Conservation (phyloP, 2,113 vertebrate species). For the Bombycilla garrulus region DNA sequence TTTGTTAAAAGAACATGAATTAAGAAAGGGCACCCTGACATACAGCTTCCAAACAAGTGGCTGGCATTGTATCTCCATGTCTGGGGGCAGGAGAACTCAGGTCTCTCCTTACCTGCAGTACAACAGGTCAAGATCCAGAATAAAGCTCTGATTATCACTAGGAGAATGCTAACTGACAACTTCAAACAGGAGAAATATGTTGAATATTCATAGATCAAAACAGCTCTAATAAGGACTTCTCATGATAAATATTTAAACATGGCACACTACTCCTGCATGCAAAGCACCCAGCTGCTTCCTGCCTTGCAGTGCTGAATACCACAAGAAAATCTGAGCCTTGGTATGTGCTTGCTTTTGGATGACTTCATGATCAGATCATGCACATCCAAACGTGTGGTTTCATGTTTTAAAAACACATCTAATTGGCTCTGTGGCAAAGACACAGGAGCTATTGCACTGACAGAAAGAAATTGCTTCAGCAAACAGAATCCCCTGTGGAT, state of each 20-base stretch:
- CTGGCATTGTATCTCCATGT: not conserved
- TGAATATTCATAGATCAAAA: conserved; percentile 30
- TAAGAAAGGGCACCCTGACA: not conserved
- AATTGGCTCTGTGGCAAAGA: not conserved
- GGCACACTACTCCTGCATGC: not conserved
- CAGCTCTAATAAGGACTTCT: not conserved
- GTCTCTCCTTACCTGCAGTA: not conserved
- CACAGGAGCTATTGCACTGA: not conserved
- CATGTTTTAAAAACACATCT: not conserved
- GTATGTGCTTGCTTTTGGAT: not conserved
- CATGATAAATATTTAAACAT: conserved; percentile 28
- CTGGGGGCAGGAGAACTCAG: not conserved
- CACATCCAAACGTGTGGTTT: conserved; percentile 14
- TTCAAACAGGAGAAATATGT: not conserved
- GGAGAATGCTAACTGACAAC: conserved; percentile 5
- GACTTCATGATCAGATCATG: not conserved
- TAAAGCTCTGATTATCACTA: not conserved
- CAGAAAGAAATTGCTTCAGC: not conserved
- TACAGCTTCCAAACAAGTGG: not conserved
- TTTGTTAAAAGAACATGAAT: not conserved
- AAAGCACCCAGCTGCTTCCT: not conserved
- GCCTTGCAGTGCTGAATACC: not conserved
- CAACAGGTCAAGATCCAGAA: not conserved
- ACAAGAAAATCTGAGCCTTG: not conserved
- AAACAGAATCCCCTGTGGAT: conserved; percentile 42